Evolutionary conservation across 2,113 vertebrate genomes (phyloP), one percentile per base, ranked within the genome.

Genomic region (Trichomycterus rosablanca): DNA sequence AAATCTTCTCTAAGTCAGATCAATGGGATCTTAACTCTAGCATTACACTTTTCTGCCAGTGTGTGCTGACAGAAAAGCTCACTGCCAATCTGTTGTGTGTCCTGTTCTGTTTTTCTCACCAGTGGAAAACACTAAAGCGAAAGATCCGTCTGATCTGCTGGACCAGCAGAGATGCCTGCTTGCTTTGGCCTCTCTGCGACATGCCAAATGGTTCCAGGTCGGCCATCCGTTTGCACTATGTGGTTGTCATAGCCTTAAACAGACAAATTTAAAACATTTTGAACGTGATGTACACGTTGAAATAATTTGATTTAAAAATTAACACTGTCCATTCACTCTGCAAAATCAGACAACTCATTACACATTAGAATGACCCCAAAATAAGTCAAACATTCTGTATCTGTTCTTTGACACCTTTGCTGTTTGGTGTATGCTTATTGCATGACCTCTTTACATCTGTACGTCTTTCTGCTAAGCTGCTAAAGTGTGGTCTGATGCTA

Each of bases 181-280:
- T 8, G 93, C 92, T 74, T 89, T 97, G 89, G 90, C 91, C 74
- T 89, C 89, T 75, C 92, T 97, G 76, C 90, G 93, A 81, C 93
- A 90, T 73, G 89, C 92, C 85, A 95, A 94, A 82, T 97, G 93
- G 93, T 97, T 97, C 87, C 93, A 95, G 93, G 93, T 95, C 89
- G 86, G 93, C 86, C 78, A 73, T 64, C 62, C 18, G 62, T 56
- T 64, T 64, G 62, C 62, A 64, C 62, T 56, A 56, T 64, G 34
- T 64, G 61, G 61, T 55, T 64, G 32, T 64, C 55, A 28, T 51
- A 50, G 35, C 46, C 46, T 63, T 63, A n/a, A n/a, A n/a, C 26
- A 45, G 40, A 53, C 40, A 24, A 15, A 20, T 19, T 35, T 42
- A 46, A 52, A 32, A 32, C 9, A 43, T 26, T 34, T 2, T 23